phyloP scores from a whole-genome alignment of 2,797 vertebrate genomes.

The Cynopterus sphinx region DNA sequence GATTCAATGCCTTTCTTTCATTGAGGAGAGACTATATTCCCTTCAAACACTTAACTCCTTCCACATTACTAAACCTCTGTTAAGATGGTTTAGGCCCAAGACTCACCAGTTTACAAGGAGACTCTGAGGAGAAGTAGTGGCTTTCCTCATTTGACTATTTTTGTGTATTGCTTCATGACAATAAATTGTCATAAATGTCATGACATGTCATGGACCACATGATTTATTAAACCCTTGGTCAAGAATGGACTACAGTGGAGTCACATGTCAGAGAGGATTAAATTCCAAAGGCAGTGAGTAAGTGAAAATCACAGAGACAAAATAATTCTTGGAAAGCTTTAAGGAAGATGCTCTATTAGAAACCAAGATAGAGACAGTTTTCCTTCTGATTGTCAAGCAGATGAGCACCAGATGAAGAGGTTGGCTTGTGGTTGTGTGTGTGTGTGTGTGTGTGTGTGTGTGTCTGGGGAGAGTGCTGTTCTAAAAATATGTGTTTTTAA shows the following conservation, averaged over 20 bases:
- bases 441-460: too few species aligned
- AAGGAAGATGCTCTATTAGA: conserved; percentile 62
- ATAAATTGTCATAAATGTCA: background rate
- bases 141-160: background rate
- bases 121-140: background rate
- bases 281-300: conserved; percentile 62
- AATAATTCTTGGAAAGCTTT: conserved; percentile 69
- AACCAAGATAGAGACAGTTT: conserved; percentile 62
- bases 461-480: background rate
- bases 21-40: background rate
- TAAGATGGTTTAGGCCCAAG: background rate
- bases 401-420: conserved; percentile 72
- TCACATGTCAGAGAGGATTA: background rate
- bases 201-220: background rate
- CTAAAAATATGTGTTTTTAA: conserved; percentile 56
- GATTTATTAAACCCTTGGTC: conserved; percentile 39
- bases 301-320: conserved; percentile 53
- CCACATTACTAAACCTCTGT: background rate
- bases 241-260: conserved; percentile 19
- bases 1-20: background rate
- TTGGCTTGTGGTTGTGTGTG: background rate
- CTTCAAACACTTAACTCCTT: background rate
- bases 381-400: conserved; percentile 51
- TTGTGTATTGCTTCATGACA: conserved; percentile 22
- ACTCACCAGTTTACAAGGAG: background rate